Base-by-base conservation (phyloP, 1,140 invertebrate genomes). In the Holotrichia oblita region DNA sequence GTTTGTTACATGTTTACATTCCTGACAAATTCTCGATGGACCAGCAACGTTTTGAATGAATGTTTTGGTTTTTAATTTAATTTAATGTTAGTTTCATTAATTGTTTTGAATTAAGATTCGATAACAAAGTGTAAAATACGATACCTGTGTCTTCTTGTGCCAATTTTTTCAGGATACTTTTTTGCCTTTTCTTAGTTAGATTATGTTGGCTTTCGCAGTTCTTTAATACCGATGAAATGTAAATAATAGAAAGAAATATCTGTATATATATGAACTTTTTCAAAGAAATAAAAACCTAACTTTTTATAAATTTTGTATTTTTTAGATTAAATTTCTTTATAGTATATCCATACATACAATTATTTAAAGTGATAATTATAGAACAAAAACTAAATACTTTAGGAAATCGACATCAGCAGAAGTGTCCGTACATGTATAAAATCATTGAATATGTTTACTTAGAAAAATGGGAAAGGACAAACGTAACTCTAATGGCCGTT, bases 71-170 rank as follows among this genome's bases (percentile, higher is more conserved):
- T 20, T 44, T 80, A 73, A 14, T 69, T 7, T 69, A 69, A 22
- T 10, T 69, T 69, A 27, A 27, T 14, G 3, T 69, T 69, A 69
- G 14, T 34, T 69, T 69, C 20, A 69, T 69, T 22, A 34, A 40
- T 69, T 77, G 40, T 78, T 80, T 78, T 55, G 73, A 42, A 22
- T 59, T 76, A 78, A 80, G 12, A 44, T 64, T 48, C 6, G 2
- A 73, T 73, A 20, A 77, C 27, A 27, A 34, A 42, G 55, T 55
- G 78, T 78, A 79, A 75, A 81, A 82, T 82, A 80, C 81, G 81
- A 81, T 81, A 82, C 78, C 79, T 79, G 76, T 78, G 78, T 81
- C 79, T 79, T 82, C 75, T 80, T 79, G 81, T 82, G 81, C 81
- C 80, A 81, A n/a, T n/a, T n/a, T n/a, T n/a, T n/a, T n/a, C n/a